phyloP scores from a whole-genome alignment of 2,797 vertebrate genomes.

The Onychomys arenicola region DNA sequence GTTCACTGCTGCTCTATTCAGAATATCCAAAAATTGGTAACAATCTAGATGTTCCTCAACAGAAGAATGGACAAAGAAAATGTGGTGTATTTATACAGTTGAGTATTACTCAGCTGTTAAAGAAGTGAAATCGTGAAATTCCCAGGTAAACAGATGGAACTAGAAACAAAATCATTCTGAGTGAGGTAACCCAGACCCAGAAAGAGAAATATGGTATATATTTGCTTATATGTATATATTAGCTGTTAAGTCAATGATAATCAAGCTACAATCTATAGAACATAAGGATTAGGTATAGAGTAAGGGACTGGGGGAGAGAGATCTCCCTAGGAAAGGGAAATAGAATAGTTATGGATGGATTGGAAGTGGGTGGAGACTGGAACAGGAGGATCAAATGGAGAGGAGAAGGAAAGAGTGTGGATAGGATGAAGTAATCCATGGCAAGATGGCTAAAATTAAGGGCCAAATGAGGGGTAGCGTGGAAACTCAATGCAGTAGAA shows the following conservation, averaged over 20 bases:
- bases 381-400: background rate
- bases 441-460: background rate
- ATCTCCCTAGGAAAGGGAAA: background rate
- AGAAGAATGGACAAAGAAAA: background rate
- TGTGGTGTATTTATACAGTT: no score
- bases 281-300: background rate
- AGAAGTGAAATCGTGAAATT: background rate
- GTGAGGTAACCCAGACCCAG: background rate
- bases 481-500: background rate
- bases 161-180: background rate
- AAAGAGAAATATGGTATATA: background rate
- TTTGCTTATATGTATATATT: background rate
- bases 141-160: background rate
- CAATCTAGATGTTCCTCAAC: background rate
- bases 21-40: background rate
- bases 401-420: background rate
- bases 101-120: background rate
- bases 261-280: background rate
- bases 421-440: background rate
- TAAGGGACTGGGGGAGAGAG: background rate
- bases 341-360: no score
- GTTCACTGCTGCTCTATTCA: background rate
- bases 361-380: background rate
- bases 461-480: background rate
- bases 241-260: background rate